Conservation (phyloP, 2,797 vertebrate species). For the Hephaestus fuliginosus region DNA sequence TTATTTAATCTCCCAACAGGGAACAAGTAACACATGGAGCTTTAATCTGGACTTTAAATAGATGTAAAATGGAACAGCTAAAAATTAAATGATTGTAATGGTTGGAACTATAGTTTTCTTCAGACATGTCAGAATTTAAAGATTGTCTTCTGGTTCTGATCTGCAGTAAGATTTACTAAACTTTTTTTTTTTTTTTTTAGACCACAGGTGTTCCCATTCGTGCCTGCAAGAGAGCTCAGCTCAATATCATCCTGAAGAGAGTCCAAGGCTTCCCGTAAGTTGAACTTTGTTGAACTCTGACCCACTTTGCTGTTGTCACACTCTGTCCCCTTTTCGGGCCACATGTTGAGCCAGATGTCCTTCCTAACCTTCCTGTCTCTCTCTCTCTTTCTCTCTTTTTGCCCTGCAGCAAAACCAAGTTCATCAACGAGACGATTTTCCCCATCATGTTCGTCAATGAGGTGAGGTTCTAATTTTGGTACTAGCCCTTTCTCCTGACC, state of each 20-base stretch:
- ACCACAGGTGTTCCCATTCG: conserved; percentile 88
- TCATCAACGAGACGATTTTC: conserved; percentile 87
- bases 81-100: conserved; percentile 1
- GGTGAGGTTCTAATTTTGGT: conserved; percentile 73
- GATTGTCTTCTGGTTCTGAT: no score
- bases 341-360: conserved; percentile 58
- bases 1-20: no score
- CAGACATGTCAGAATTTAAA: not conserved
- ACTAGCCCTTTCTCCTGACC: not conserved
- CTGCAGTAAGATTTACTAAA: not conserved
- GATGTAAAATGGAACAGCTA: no score
- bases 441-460: conserved; percentile 90
- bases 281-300: conserved; percentile 51
- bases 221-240: conserved; percentile 88
- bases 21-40: no score
- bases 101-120: not conserved
- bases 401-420: conserved; percentile 78
- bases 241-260: conserved; percentile 87
- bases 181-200: conserved; percentile 59
- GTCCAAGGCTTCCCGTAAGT: conserved; percentile 88
- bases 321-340: conserved; percentile 33
- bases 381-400: conserved; percentile 24
- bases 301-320: conserved; percentile 55
- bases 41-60: no score
- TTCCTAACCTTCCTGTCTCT: conserved; percentile 28